phyloP scores from a whole-genome alignment of 2,113 vertebrate genomes.

The Podarcis raffonei region DNA sequence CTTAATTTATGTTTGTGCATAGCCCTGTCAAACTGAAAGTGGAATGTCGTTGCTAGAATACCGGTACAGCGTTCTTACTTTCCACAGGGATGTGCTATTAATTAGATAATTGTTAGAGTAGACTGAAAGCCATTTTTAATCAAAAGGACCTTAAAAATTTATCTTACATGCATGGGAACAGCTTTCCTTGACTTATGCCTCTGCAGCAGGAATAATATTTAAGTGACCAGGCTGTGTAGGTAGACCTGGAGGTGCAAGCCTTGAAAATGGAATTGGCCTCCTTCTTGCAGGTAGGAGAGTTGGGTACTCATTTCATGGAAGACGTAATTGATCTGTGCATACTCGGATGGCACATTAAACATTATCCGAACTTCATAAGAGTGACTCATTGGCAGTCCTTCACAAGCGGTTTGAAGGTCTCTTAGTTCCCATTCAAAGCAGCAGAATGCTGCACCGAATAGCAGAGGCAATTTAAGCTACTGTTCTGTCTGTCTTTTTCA shows the following conservation, averaged over 20 bases:
- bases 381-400: no score
- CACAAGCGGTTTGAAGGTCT: neutral
- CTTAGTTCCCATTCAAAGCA: neutral
- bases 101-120: neutral
- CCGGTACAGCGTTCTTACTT: neutral
- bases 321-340: neutral
- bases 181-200: neutral
- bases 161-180: neutral
- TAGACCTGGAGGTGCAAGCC: neutral
- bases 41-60: neutral
- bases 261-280: neutral
- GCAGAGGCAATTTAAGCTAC: neutral
- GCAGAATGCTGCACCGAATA: neutral
- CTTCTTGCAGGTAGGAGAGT: neutral
- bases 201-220: neutral
- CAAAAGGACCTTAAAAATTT: neutral
- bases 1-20: neutral
- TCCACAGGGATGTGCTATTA: neutral
- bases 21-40: neutral
- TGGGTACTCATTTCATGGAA: neutral
- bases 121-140: neutral
- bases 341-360: neutral
- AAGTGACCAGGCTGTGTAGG: neutral
- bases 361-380: neutral
- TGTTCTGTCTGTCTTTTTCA: neutral